Percentiles rank a stretch among this genome's conserved stretches.
Conservation (phyloP, 1,140 invertebrate species). For the Trichomalopsis sarcophagae region DNA sequence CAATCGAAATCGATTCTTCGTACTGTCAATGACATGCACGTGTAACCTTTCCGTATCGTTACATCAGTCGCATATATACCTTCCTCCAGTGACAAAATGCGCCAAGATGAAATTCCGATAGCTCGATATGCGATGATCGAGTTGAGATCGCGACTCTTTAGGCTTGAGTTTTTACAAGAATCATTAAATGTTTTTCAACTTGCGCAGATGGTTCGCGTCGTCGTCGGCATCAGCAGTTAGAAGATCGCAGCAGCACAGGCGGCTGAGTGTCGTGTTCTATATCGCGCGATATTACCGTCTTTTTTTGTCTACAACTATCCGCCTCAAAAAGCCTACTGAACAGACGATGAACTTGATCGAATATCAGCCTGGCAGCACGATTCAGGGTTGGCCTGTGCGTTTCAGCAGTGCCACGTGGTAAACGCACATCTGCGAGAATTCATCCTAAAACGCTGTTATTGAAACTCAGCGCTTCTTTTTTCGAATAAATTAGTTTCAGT, state of each 20-base stretch:
- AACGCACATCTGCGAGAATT: too few species aligned
- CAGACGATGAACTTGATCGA: conserved; percentile 2
- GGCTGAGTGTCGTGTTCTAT: neutral
- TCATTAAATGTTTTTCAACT: too few species aligned
- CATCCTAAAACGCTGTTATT: too few species aligned
- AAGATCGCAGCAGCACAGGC: neutral
- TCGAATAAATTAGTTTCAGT: too few species aligned
- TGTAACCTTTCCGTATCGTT: neutral
- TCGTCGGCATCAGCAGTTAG: neutral
- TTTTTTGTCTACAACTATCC: neutral
- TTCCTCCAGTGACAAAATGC: neutral
- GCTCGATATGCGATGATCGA: neutral
- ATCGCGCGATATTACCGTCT: conserved; percentile 27
- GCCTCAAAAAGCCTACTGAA: neutral
- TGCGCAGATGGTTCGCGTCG: too few species aligned
- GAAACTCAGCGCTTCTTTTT: too few species aligned
- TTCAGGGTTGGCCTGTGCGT: neutral
- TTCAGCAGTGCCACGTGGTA: conserved; percentile 24
- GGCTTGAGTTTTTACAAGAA: too few species aligned
- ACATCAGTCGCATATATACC: neutral
- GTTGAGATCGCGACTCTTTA: too few species aligned
- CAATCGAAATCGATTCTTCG: neutral
- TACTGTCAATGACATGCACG: neutral
- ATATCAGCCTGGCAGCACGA: neutral
- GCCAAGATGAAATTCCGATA: conserved; percentile 23